Evolutionary conservation across 37 sponge, comb jelly and placozoan species (phyloP), one percentile per base, ranked within the genome.

Genomic region (Geodia barretti): DNA sequence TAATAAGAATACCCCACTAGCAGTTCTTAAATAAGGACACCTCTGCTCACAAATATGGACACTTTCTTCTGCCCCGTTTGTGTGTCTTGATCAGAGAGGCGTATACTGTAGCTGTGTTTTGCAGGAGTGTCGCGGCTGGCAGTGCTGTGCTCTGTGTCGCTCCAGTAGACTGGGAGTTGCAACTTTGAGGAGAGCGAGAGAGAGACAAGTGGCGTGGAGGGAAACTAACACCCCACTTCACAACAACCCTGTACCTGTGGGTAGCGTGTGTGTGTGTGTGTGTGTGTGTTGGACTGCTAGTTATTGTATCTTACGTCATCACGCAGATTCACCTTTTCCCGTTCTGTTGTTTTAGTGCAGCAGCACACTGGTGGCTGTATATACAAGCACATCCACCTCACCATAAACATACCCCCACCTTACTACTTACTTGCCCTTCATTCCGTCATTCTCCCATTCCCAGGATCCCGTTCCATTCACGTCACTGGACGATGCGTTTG

Each of bases 401-500:
- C 24, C 9, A 66, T n/a, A n/a, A n/a, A n/a, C n/a, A n/a, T n/a
- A n/a, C n/a, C n/a, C n/a, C n/a, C n/a, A n/a, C n/a, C n/a, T n/a
- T n/a, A n/a, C n/a, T n/a, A 47, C 14, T 47, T 9, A 70, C 70
- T 35, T 34, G 70, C 36, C 36, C 7, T 47, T 47, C 54, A 47
- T 47, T 40, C 43, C 2, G 26, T 76, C 9, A 58, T 84, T 24
- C n/a, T 2, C 25, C 7, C 54, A 47, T 14, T 17, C 64, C 0
- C 64, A 93, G 94, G 87, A 90, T 4, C 87, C 87, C 25, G 87
- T 83, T 2, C 21, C 78, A n/a, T 65, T 70, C 74, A 91, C 88
- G 9, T 83, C 82, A 62, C 59, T 93, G 37, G 92, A 93, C 31
- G 92, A 90, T 73, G 94, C 94, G 0, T 93, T 87, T 72, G 80